Evolutionary conservation across 92 coral and sea anemone species (phyloP).

Genomic region (Phenganax stokvisi): DNA sequence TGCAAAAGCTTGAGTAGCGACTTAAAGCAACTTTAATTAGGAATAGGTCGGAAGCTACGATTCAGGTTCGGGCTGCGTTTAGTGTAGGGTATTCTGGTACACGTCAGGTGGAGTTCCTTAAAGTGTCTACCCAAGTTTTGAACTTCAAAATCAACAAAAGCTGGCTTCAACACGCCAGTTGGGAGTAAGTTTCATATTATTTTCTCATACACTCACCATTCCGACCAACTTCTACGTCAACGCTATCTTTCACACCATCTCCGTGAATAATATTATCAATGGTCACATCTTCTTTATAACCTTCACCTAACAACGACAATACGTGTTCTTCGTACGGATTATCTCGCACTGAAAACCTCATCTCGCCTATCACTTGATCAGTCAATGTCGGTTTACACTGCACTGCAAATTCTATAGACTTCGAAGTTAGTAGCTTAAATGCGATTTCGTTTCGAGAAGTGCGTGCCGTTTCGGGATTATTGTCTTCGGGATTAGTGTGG

Average conservation of each 20-base stretch:
- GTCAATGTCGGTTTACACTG: slow-evolving; percentile 72
- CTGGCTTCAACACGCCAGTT: no score
- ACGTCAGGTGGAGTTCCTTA: no score
- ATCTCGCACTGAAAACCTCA: slow-evolving; percentile 78
- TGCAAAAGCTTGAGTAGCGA: no score
- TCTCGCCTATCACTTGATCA: slow-evolving; percentile 68
- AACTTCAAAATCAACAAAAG: no score
- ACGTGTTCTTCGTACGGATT: slow-evolving; percentile 86
- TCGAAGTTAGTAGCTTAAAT: slow-evolving; percentile 58
- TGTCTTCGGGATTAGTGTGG: background rate
- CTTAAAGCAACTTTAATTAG: no score
- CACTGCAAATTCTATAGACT: slow-evolving; percentile 77
- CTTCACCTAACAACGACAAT: slow-evolving; percentile 85
- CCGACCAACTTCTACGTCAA: background rate
- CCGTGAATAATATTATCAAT: slow-evolving; percentile 72
- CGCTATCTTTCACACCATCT: background rate
- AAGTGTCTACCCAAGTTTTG: no score
- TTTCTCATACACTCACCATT: background rate
- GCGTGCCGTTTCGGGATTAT: background rate
- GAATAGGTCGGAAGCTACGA: no score
- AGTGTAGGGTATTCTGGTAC: no score
- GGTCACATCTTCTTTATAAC: slow-evolving; percentile 91
- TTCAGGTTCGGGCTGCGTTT: no score
- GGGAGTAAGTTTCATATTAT: no score
- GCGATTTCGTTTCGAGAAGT: slow-evolving; percentile 13